Evolutionary conservation across 2,797 vertebrate species (phyloP).

Genomic region (Enteromius radiatus): DNA sequence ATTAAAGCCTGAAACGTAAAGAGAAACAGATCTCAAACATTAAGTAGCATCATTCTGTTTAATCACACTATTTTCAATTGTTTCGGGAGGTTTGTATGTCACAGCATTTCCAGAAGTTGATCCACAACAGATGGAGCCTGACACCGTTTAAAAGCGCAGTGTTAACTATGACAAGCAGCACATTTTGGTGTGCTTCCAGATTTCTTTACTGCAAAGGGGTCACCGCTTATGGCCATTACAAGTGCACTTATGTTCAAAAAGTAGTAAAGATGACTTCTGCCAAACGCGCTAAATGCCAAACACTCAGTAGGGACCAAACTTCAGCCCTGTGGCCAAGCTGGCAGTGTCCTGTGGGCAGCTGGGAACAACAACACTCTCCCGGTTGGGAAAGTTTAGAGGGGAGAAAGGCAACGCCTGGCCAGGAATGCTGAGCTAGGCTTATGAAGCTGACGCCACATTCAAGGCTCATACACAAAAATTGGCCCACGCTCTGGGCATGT

Average conservation of each 20-base stretch:
- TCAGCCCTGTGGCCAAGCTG: slow-evolving; percentile 37
- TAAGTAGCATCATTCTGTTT: slow-evolving; percentile 13
- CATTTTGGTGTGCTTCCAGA: slow-evolving; percentile 13
- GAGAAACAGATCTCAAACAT: slow-evolving; percentile 17
- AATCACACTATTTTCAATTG: slow-evolving; percentile 26
- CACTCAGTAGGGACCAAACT: slow-evolving; percentile 29
- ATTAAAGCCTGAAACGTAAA: slow-evolving; percentile 87
- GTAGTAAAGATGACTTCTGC: slow-evolving; percentile 9
- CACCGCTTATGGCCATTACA: slow-evolving; percentile 30
- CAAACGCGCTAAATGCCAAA: slow-evolving; percentile 36
- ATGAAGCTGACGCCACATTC: slow-evolving; percentile 44
- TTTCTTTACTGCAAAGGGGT: slow-evolving; percentile 27
- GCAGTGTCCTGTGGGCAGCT: slow-evolving; percentile 42
- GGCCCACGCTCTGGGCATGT: slow-evolving; percentile 10
- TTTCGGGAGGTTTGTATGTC: slow-evolving; percentile 23
- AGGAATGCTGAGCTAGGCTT: slow-evolving; percentile 37
- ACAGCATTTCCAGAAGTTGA: slow-evolving; percentile 37
- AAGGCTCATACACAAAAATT: slow-evolving; percentile 30
- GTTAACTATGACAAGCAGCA: slow-evolving; percentile 48
- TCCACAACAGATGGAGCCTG: slow-evolving; percentile 55
- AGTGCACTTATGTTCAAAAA: slow-evolving; percentile 39
- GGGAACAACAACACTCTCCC: slow-evolving; percentile 28
- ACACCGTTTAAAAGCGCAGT: slow-evolving; percentile 52
- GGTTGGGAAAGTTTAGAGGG: slow-evolving; percentile 11
- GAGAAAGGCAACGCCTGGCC: slow-evolving; percentile 19